Evolutionary conservation across 2,888 invertebrate species (phyloP).

Genomic region (Schrankia costaestrigalis): DNA sequence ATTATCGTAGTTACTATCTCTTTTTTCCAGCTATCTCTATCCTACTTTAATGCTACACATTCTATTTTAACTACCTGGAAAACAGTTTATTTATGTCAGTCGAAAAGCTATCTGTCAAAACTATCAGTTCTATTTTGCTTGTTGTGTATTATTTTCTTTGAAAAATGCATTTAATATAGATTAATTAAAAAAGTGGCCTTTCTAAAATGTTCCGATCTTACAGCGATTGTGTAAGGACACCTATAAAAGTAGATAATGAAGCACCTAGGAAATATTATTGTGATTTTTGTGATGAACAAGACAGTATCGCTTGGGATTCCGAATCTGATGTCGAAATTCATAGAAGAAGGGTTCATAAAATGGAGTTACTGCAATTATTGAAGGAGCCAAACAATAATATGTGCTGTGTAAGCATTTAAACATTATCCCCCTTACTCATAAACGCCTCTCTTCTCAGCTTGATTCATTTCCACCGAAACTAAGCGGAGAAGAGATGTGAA

Average conservation of each 20-base stretch:
- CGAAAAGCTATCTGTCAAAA: background rate
- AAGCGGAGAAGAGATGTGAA: background rate
- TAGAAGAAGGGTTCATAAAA: slow-evolving; percentile 30
- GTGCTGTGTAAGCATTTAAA: slow-evolving; percentile 19
- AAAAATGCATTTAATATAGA: background rate
- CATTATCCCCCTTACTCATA: background rate
- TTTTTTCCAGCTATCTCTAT: too few relatives aligned
- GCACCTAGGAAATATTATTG: slow-evolving; percentile 20
- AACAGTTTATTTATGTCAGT: too few relatives aligned
- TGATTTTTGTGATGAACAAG: slow-evolving; percentile 33
- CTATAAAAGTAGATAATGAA: background rate
- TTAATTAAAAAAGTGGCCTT: background rate
- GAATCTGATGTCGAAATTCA: slow-evolving; percentile 55
- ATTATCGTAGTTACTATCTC: too few relatives aligned
- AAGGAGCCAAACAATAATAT: slow-evolving; percentile 11
- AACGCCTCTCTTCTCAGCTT: background rate
- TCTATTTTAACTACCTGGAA: too few relatives aligned
- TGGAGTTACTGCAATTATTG: slow-evolving; percentile 7
- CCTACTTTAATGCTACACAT: too few relatives aligned
- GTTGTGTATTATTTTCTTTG: background rate
- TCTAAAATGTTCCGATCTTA: slow-evolving; percentile 25
- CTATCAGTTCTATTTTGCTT: background rate
- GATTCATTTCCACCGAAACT: background rate
- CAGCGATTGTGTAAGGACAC: slow-evolving; percentile 10
- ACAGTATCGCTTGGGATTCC: slow-evolving; percentile 35